Conservation (phyloP, 2,113 vertebrate genomes). For the Scytalopus superciliaris region DNA sequence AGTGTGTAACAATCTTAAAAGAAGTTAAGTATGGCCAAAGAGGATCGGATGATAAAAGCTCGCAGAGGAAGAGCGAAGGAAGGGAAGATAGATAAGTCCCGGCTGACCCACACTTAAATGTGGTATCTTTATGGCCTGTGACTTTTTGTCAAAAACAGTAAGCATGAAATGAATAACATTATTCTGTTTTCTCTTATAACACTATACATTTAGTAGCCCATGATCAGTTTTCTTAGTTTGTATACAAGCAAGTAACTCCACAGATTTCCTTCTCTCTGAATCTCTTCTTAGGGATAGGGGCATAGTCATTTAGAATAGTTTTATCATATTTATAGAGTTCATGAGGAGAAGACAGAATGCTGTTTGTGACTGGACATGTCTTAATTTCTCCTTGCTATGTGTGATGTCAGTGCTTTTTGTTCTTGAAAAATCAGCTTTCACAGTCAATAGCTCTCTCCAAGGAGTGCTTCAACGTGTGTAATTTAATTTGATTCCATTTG, state of each 20-base stretch:
- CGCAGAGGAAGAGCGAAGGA: background rate
- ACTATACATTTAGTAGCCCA: background rate
- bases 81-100: background rate
- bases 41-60: background rate
- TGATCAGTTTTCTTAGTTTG: background rate
- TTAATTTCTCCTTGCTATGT: background rate
- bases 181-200: background rate
- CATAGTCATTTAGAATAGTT: background rate
- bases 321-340: background rate
- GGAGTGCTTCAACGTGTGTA: background rate
- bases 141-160: background rate
- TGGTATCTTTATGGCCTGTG: background rate
- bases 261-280: background rate
- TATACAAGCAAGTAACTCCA: background rate
- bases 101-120: background rate
- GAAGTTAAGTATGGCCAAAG: background rate
- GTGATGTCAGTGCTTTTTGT: background rate
- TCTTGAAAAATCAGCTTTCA: background rate
- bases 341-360: background rate
- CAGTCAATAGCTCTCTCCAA: background rate
- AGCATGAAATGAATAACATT: background rate
- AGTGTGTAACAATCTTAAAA: background rate
- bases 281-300: background rate
- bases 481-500: background rate
- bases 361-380: background rate